A percentile compares a stretch with the other conserved stretches of the same genome.
phyloP scores from a whole-genome alignment of 2,113 vertebrate species.

The Prionailurus bengalensis region DNA sequence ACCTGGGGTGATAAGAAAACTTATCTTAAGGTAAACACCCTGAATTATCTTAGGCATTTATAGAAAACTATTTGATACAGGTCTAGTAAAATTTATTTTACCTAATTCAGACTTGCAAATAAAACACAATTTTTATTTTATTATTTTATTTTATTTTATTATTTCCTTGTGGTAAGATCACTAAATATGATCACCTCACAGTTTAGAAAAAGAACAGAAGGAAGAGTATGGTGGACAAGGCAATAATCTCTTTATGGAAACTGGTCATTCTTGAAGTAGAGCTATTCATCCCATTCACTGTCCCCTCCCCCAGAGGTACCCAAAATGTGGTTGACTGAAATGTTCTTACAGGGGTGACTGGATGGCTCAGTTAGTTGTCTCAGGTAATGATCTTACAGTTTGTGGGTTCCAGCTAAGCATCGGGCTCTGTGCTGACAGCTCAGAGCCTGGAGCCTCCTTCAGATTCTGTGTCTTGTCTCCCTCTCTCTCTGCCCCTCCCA shows the following conservation, averaged over 20 bases:
- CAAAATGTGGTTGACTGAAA: background rate
- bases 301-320: fast-evolving
- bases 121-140: background rate
- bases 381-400: too few relatives aligned
- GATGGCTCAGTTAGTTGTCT: too few relatives aligned
- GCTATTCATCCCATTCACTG: background rate
- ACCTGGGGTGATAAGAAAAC: background rate
- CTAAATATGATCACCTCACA: background rate
- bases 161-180: background rate
- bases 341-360: background rate
- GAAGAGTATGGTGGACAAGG: fast-evolving
- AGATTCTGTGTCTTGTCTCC: too few relatives aligned
- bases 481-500: too few relatives aligned
- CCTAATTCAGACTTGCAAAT: background rate
- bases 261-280: background rate
- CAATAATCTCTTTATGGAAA: background rate
- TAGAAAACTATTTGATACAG: background rate
- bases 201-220: background rate
- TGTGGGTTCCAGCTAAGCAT: too few relatives aligned
- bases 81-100: background rate
- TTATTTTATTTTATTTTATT: background rate
- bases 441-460: too few relatives aligned
- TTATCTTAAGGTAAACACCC: background rate
- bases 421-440: too few relatives aligned
- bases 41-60: background rate